These are phyloP conservation scores for Drosophila athabasca DNA, from an alignment of 1,140 invertebrate species.

Conservation along the genomic window DNA sequence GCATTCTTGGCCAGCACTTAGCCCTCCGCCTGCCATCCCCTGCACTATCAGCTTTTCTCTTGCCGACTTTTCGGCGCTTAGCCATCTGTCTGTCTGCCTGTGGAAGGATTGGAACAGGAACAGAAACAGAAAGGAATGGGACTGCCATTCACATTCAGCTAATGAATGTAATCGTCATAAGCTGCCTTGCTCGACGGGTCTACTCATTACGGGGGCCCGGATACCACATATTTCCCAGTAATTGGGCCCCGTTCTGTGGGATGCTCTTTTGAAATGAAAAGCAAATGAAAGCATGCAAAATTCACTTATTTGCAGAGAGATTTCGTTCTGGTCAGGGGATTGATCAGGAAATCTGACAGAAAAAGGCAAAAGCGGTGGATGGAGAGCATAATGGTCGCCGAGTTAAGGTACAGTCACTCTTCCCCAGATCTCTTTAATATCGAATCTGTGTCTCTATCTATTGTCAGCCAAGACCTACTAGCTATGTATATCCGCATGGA, in stretches of 20 bases:
- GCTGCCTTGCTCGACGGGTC: constrained; percentile 55
- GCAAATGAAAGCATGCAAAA: constrained; percentile 48
- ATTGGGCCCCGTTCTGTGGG: constrained; percentile 43
- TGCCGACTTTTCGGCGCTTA: constrained; percentile 66
- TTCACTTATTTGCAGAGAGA: constrained; percentile 20
- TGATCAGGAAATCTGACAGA: neutral
- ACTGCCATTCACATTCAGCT: constrained; percentile 66
- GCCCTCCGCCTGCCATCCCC: constrained; percentile 12
- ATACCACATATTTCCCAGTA: constrained; percentile 62
- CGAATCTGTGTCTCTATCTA: too few species aligned
- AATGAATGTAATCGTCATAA: constrained; percentile 80
- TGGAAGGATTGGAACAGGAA: constrained; percentile 31
- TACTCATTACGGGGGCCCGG: constrained; percentile 43
- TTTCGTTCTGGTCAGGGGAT: too few species aligned
- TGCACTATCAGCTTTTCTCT: constrained; percentile 35
- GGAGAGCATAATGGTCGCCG: too few species aligned
- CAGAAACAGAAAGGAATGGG: neutral
- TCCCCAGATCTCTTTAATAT: too few species aligned
- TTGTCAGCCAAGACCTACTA: too few species aligned
- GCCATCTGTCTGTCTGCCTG: constrained; percentile 39
- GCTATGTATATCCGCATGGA: too few species aligned
- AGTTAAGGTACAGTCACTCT: too few species aligned
- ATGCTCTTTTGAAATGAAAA: neutral
- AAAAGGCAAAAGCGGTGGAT: neutral
- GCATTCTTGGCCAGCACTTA: constrained; percentile 75